A percentile compares a stretch with the other conserved stretches of the same genome.
Conservation (phyloP, 2,888 invertebrate genomes). For the Hartigia nigra region DNA sequence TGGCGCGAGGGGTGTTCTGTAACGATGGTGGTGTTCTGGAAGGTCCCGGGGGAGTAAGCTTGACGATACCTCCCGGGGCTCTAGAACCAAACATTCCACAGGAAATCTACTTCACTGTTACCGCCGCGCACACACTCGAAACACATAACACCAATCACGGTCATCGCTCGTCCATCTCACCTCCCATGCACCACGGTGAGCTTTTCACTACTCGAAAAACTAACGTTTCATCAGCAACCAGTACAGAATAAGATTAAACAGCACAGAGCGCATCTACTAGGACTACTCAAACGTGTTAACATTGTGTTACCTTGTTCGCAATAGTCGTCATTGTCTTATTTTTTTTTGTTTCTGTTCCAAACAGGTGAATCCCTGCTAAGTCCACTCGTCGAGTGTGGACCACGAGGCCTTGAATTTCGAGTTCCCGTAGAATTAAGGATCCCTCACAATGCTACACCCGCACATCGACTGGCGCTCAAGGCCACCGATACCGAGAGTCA, state of each 20-base stretch:
- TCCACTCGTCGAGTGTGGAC: conserved; percentile 96
- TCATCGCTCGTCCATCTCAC: conserved; percentile 56
- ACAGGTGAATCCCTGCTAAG: conserved; percentile 94
- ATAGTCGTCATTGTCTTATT: too few species aligned
- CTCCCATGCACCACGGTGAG: conserved; percentile 60
- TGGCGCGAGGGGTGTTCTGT: conserved; percentile 73
- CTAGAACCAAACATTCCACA: conserved; percentile 84
- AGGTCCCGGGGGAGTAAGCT: conserved; percentile 89
- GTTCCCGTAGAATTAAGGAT: conserved; percentile 91
- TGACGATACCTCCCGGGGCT: conserved; percentile 90
- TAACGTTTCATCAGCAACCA: not conserved
- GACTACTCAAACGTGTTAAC: not conserved
- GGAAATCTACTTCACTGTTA: conserved; percentile 93
- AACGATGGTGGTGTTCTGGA: conserved; percentile 84
- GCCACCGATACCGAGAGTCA: conserved; percentile 86
- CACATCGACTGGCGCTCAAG: conserved; percentile 80
- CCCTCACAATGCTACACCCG: conserved; percentile 86
- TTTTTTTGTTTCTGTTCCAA: conserved; percentile 36
- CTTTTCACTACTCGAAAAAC: conserved; percentile 15
- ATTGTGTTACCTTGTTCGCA: not conserved
- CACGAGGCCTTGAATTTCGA: conserved; percentile 89
- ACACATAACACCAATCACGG: conserved; percentile 69
- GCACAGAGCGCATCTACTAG: not conserved
- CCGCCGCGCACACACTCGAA: conserved; percentile 83
- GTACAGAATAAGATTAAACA: not conserved